Conservation (phyloP, 2,113 vertebrate genomes). For the Canis aureus region DNA sequence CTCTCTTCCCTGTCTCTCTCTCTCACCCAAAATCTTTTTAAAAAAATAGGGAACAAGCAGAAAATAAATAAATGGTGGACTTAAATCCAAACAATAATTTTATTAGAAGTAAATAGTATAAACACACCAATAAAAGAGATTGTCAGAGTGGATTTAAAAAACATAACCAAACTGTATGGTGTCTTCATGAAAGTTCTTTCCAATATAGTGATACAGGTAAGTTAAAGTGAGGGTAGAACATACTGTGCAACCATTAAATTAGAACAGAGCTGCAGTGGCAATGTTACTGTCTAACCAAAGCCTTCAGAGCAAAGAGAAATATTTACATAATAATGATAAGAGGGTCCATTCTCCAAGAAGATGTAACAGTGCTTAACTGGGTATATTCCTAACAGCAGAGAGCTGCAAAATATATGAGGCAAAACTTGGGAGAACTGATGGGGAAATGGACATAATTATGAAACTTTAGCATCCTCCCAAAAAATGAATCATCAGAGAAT, state of each 20-base stretch:
- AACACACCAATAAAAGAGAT: neutral
- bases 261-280: neutral
- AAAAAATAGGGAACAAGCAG: neutral
- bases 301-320: neutral
- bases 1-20: too few relatives aligned
- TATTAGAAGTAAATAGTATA: conserved; percentile 8
- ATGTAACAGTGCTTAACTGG: neutral
- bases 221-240: neutral
- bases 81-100: conserved; percentile 19
- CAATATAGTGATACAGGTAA: neutral
- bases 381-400: neutral
- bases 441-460: neutral
- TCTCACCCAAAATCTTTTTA: too few relatives aligned
- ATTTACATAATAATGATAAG: neutral
- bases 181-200: conserved; percentile 5
- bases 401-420: neutral
- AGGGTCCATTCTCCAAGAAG: neutral
- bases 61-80: neutral
- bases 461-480: neutral
- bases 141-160: neutral
- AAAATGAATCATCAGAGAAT: neutral
- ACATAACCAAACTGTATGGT: neutral
- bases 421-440: conserved; percentile 9
- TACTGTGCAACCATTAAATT: neutral
- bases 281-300: neutral